Evolutionary conservation across 2,113 vertebrate genomes (phyloP).

Genomic region (Murina feae): DNA sequence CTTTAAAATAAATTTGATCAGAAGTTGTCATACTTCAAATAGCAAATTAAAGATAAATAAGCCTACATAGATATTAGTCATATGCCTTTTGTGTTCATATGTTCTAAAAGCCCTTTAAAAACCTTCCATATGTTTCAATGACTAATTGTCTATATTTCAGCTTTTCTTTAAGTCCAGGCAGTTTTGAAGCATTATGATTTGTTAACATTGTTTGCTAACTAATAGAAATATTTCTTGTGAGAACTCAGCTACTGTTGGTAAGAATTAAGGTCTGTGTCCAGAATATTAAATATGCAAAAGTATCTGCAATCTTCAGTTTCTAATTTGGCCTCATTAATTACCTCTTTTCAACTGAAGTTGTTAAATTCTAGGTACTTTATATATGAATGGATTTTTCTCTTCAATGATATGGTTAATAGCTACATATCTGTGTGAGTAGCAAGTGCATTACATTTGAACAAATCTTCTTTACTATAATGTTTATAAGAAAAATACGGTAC

Average conservation of each 20-base stretch:
- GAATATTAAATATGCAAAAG: background rate
- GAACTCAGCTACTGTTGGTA: background rate
- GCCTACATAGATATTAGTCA: background rate
- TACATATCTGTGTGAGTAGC: background rate
- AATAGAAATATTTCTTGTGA: background rate
- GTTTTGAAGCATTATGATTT: background rate
- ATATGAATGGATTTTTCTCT: conserved; percentile 6
- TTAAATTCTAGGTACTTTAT: conserved; percentile 6
- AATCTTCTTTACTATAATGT: conserved; percentile 31
- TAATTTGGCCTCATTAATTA: background rate
- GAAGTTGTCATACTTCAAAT: background rate
- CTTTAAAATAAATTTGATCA: conserved; percentile 25
- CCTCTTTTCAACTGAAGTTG: conserved; percentile 21
- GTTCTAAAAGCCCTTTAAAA: conserved; percentile 20
- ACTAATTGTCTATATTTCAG: background rate
- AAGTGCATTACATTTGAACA: conserved; percentile 19
- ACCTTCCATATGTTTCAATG: background rate
- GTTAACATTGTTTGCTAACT: background rate
- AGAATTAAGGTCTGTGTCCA: background rate
- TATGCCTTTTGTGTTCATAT: background rate
- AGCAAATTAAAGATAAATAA: conserved; percentile 49
- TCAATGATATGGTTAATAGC: background rate
- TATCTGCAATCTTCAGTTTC: background rate
- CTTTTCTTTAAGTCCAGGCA: background rate
- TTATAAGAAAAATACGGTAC: conserved; percentile 31